Base-by-base conservation (phyloP, 2,113 vertebrate genomes). In the Hylia prasina region DNA sequence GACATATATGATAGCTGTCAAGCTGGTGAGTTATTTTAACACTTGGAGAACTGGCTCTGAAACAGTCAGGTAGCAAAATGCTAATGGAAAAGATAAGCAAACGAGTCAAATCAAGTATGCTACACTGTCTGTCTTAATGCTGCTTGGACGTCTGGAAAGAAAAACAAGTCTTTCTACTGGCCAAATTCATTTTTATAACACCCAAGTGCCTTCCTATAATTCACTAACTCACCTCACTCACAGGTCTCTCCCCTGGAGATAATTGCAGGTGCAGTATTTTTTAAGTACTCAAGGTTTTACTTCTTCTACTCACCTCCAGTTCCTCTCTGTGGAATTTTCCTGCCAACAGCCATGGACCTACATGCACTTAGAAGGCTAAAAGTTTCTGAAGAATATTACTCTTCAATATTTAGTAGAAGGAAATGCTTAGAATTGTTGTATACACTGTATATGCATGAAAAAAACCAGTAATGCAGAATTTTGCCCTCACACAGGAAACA, bases 1-100 rank as follows among this genome's bases (percentile, higher is more conserved):
- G 95, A 96, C 92, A 85, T 95, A 91, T 64, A 94, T 86, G 91
- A 95, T 95, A 94, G 87, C 92, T 96, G 95, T 96, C 94, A 96
- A 94, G 92, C 93, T 96, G 79, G 45, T 85, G 85, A 93, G 75
- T 91, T 95, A 83, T 91, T 96, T 96, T 93, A 97, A 96, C 90
- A 90, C 88, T 96, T 94, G 86, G 87, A 95, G 82, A 95, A 76
- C 90, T 95, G 90, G 85, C 96, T 96, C 93, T 86, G 80, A 91
- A 95, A 93, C 94, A 96, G 73, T 94, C 95, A 97, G 94, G 94
- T 95, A 96, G 42, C 82, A 94, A 95, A 95, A 87, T 90, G 92
- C 90, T 96, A 94, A 96, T 96, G 84, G 51, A 95, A 96, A 87
- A 70, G 90, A 87, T 75, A 93, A 94, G 92, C 82, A 91, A 90